These are phyloP conservation scores for Dicyrtoma fusca DNA, from an alignment of 2,888 invertebrate species.

Conservation along the genomic window DNA sequence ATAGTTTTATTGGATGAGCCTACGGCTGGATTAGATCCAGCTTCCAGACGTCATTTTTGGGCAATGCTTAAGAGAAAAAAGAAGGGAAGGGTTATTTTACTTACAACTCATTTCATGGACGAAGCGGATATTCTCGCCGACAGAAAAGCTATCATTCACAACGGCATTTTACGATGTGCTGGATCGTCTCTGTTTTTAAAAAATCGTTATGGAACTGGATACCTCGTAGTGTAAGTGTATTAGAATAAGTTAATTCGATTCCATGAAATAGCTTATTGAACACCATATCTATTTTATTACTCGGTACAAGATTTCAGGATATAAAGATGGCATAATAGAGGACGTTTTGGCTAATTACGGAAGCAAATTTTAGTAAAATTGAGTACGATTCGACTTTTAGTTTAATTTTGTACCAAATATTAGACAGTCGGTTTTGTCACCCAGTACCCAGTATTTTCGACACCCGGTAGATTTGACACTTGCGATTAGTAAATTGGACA, in stretches of 20 bases:
- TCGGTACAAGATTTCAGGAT: background rate
- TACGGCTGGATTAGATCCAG: slow-evolving; percentile 69
- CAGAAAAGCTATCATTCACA: slow-evolving; percentile 81
- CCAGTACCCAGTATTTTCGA: too few relatives aligned
- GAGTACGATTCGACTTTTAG: too few relatives aligned
- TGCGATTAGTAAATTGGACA: too few relatives aligned
- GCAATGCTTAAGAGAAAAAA: slow-evolving; percentile 74
- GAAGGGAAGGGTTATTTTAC: slow-evolving; percentile 73
- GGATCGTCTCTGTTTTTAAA: slow-evolving; percentile 84
- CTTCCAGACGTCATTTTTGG: slow-evolving; percentile 79
- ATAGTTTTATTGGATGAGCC: slow-evolving; percentile 86
- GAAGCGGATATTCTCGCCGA: slow-evolving; percentile 87
- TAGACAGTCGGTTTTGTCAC: too few relatives aligned
- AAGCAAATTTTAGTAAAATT: too few relatives aligned
- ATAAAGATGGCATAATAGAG: background rate
- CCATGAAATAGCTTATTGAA: too few relatives aligned
- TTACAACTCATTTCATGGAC: slow-evolving; percentile 89
- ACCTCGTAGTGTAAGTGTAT: slow-evolving; percentile 72
- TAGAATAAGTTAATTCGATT: too few relatives aligned
- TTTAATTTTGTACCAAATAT: too few relatives aligned
- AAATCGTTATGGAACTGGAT: slow-evolving; percentile 85
- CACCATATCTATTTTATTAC: too few relatives aligned
- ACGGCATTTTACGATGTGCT: slow-evolving; percentile 77
- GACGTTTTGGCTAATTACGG: slow-evolving; percentile 22
- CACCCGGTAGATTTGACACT: too few relatives aligned